Evolutionary conservation across 2,888 invertebrate species (phyloP), one percentile per base, ranked within the genome.

Genomic region (Psylliodes chrysocephalus): DNA sequence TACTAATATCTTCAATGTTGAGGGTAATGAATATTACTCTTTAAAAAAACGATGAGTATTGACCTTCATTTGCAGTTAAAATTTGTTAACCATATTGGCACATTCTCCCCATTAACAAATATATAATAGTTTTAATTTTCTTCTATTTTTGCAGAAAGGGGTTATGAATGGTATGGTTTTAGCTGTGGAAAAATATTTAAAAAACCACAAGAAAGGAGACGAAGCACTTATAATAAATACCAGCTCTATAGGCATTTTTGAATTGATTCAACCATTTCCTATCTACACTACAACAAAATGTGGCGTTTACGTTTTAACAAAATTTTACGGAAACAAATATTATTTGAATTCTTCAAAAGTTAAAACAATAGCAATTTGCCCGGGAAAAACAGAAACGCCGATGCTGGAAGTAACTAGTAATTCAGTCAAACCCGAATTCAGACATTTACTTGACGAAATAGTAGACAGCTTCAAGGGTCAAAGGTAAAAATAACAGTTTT

Each of bases 331-430:
- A 28, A 7, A 22, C 5, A 2, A 2, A 6, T 30, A 47, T 10
- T 35, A 59, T 35, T 84, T 70, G 62, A 77, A 81, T 1, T 78
- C 78, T 57, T 83, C 80, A 19, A 84, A 85, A 1, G 83, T 86
- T 0, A 80, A 84, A 64, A 83, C 85, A 3, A 76, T 86, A 7
- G 83, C 82, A 0, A 75, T 86, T 25, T 86, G 85, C 67, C 86
- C 85, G 5, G 85, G 85, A 1, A 83, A 83, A 40, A 86, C 85
- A 0, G 77, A 82, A 42, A 84, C 85, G 0, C 78, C 66, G 10
- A 57, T 83, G 22, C n/a, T n/a, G n/a, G n/a, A n/a, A n/a, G n/a
- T n/a, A n/a, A n/a, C n/a, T n/a, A n/a, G n/a, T n/a, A n/a, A n/a
- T n/a, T n/a, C n/a, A n/a, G n/a, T n/a, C n/a, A n/a, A n/a, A n/a